These are phyloP conservation scores for Craterocephalus amniculus DNA, from an alignment of 2,797 vertebrate genomes.

Conservation along the genomic window DNA sequence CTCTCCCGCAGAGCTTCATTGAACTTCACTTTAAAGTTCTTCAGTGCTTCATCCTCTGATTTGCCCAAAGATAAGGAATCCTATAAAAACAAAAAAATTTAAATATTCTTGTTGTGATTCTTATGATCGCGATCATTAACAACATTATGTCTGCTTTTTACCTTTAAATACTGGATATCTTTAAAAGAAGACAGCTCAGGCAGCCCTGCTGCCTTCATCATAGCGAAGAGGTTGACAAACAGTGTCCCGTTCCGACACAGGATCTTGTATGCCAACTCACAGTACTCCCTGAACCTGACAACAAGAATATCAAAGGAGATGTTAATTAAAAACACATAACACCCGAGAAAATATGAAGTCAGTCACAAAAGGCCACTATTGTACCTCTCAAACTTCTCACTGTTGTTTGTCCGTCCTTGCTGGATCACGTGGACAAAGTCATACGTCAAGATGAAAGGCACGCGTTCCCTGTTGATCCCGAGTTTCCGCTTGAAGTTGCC, in stretches of 20 bases:
- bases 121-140: not conserved
- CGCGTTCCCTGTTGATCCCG: conserved; percentile 97
- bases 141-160: conserved; percentile 46
- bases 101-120: conserved; percentile 1
- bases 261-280: conserved; percentile 96
- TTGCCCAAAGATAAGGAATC: conserved; percentile 96
- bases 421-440: conserved; percentile 99
- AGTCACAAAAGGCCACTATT: not conserved
- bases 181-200: conserved; percentile 97
- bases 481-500: conserved; percentile 99
- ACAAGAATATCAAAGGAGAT: conserved; percentile 10
- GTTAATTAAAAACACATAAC: not conserved
- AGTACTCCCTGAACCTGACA: conserved; percentile 92
- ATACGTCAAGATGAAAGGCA: conserved; percentile 97
- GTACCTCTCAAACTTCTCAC: conserved; percentile 97
- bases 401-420: conserved; percentile 94
- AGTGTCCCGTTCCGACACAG: conserved; percentile 92
- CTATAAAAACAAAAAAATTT: conserved; percentile 73
- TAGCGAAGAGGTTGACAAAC: conserved; percentile 96
- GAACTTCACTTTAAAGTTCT: conserved; percentile 97
- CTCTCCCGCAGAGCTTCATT: conserved; percentile 97
- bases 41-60: conserved; percentile 94
- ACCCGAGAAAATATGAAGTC: not conserved
- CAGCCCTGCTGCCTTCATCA: conserved; percentile 97
- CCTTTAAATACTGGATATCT: conserved; percentile 99